phyloP scores from a whole-genome alignment of 1,140 invertebrate genomes.

The Calycopis cecrops region DNA sequence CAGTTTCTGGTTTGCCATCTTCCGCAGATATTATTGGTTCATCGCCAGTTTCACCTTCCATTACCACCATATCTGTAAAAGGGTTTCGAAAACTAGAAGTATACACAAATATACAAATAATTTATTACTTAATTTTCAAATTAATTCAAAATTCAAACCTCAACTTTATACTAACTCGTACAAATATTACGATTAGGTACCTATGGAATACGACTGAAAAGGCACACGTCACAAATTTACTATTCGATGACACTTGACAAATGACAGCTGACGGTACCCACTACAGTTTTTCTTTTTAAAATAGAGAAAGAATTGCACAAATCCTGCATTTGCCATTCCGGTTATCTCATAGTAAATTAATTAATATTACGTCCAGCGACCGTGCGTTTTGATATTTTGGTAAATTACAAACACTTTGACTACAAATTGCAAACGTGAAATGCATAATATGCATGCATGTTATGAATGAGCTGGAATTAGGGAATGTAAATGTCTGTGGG shows the following conservation, averaged over 20 bases:
- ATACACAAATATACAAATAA: too few relatives aligned
- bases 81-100: background rate
- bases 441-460: background rate
- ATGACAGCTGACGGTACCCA: too few relatives aligned
- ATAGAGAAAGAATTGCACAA: too few relatives aligned
- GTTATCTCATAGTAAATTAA: background rate
- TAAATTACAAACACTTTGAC: slow-evolving; percentile 7
- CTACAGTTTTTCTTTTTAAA: too few relatives aligned
- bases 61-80: slow-evolving; percentile 44
- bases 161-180: too few relatives aligned
- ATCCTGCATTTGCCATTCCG: too few relatives aligned
- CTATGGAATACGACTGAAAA: too few relatives aligned
- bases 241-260: too few relatives aligned
- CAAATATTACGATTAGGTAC: too few relatives aligned
- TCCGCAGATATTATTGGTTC: slow-evolving; percentile 38
- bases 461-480: slow-evolving; percentile 2
- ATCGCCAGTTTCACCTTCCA: slow-evolving; percentile 55
- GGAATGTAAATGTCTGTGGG: background rate
- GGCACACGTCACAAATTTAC: too few relatives aligned
- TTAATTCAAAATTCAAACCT: too few relatives aligned
- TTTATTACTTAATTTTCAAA: too few relatives aligned
- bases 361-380: background rate
- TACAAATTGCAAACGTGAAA: background rate
- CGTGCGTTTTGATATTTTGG: slow-evolving; percentile 4
- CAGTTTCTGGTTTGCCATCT: slow-evolving; percentile 47